A percentile compares a stretch with the other conserved stretches of the same genome.
phyloP scores from a whole-genome alignment of 2,797 vertebrate species.

The Lateolabrax maculatus region DNA sequence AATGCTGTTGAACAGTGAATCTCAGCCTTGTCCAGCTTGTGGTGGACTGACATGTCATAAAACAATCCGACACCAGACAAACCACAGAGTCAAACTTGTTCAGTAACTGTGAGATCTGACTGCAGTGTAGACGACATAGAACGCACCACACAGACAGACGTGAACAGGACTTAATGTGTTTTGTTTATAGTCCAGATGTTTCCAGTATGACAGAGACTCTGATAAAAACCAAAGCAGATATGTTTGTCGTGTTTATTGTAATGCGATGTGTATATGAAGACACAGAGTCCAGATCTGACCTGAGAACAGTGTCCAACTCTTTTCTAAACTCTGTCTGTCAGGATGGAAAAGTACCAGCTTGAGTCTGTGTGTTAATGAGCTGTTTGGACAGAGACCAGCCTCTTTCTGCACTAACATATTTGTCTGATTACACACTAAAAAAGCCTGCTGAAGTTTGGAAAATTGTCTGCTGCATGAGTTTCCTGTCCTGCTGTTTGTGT shows the following conservation, averaged over 20 bases:
- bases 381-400: constrained; percentile 24
- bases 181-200: background rate
- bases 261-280: background rate
- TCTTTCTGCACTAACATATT: constrained; percentile 22
- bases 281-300: background rate
- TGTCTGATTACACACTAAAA: constrained; percentile 38
- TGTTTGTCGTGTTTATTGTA: background rate
- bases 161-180: background rate
- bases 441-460: constrained; percentile 7
- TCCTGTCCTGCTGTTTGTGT: background rate
- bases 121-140: background rate
- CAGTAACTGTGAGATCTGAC: background rate
- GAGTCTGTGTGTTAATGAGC: constrained; percentile 32
- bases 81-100: background rate
- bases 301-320: background rate
- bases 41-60: background rate
- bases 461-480: background rate
- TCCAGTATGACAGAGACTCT: background rate
- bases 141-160: background rate
- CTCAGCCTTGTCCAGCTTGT: background rate
- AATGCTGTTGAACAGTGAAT: no score
- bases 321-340: background rate
- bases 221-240: background rate
- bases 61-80: background rate
- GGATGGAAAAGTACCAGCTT: background rate